phyloP scores from a whole-genome alignment of 2,797 vertebrate species.

The Macrochelys suwanniensis region DNA sequence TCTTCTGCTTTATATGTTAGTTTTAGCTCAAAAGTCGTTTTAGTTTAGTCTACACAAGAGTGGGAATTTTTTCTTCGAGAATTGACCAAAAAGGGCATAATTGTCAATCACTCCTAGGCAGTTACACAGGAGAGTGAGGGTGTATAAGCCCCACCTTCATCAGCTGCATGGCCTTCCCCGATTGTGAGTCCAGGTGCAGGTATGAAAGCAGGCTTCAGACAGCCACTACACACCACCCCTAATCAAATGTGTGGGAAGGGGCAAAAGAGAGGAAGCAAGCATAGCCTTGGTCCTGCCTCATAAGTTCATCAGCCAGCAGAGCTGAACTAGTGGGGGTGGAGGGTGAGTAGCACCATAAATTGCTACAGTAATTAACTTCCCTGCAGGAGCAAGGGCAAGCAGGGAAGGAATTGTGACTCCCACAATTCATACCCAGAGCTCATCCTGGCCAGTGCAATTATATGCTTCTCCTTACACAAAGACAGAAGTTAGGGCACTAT shows the following conservation, averaged over 20 bases:
- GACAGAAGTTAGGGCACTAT: not conserved
- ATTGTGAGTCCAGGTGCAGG: not conserved
- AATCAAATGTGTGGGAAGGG: fast-evolving
- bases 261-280: not conserved
- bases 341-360: not conserved
- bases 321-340: not conserved
- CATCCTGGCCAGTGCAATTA: slow-evolving; percentile 19
- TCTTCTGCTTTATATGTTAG: not conserved
- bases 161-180: fast-evolving
- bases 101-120: fast-evolving
- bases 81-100: not conserved
- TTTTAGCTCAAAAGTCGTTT: not conserved
- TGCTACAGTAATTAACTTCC: slow-evolving; percentile 46
- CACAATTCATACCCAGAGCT: not conserved
- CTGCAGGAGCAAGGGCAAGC: not conserved
- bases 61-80: not conserved
- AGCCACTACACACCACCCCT: not conserved
- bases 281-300: not conserved
- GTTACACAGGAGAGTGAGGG: fast-evolving
- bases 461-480: slow-evolving; percentile 20
- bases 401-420: slow-evolving; percentile 4
- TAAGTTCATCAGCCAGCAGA: not conserved
- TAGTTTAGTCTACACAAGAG: not conserved
- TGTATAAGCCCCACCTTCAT: not conserved
- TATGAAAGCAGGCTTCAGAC: fast-evolving